Conservation (phyloP, 1,140 invertebrate genomes). For the Chlorops oryzae region DNA sequence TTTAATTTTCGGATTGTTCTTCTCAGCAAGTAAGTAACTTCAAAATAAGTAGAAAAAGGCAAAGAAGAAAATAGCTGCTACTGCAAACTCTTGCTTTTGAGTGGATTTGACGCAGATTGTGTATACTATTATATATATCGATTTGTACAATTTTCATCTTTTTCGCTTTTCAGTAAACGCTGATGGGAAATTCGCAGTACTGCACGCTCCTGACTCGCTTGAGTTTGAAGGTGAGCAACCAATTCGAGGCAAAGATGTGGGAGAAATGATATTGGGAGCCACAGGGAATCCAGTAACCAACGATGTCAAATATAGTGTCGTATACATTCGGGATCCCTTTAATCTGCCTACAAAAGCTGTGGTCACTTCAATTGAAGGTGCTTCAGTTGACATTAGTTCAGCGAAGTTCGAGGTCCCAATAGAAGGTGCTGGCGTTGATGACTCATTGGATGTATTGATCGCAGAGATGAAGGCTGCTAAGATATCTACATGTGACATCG, state of each 20-base stretch:
- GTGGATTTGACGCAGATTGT: not conserved
- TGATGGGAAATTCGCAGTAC: constrained; percentile 60
- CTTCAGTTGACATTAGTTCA: no score
- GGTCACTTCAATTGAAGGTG: constrained; percentile 67
- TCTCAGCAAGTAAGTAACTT: constrained; percentile 45
- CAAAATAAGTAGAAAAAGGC: not conserved
- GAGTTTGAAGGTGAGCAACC: constrained; percentile 58
- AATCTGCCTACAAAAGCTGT: constrained; percentile 69
- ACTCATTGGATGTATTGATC: constrained; percentile 26
- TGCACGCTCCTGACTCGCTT: constrained; percentile 60
- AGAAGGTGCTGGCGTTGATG: constrained; percentile 21
- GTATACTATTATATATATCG: not conserved
- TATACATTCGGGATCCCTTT: constrained; percentile 67
- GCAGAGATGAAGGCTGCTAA: constrained; percentile 32
- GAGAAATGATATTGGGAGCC: constrained; percentile 65
- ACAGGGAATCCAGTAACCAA: constrained; percentile 62
- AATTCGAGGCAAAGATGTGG: constrained; percentile 57
- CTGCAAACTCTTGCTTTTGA: not conserved
- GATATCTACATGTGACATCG: constrained; percentile 53
- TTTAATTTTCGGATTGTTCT: constrained; percentile 36
- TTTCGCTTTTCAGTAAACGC: constrained; percentile 54
- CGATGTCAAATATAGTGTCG: constrained; percentile 60
- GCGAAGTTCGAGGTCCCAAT: no score
- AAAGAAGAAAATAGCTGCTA: constrained; percentile 26
- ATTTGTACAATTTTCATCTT: constrained; percentile 20